A percentile compares a stretch with the other conserved stretches of the same genome.
These are phyloP conservation scores for Drosophila algonquin DNA, from an alignment of 2,888 invertebrate genomes.

Conservation along the genomic window DNA sequence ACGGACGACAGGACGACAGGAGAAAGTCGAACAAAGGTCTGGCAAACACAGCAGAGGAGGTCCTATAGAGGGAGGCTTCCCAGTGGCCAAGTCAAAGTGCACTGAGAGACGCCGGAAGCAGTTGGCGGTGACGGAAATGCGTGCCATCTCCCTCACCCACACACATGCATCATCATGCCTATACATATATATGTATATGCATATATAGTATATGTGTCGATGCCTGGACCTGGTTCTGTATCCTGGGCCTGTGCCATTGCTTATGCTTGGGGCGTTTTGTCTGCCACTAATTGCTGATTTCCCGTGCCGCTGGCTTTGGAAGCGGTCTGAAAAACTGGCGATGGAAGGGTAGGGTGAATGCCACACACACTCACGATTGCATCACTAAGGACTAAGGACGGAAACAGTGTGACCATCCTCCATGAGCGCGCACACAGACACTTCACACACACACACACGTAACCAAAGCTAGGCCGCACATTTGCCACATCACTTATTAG, in stretches of 20 bases:
- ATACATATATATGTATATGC: conserved; percentile 2
- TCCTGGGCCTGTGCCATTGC: conserved; percentile 11
- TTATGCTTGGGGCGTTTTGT: conserved; percentile 39
- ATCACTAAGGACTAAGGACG: background rate
- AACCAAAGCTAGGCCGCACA: conserved; percentile 62
- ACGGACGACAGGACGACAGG: conserved; percentile 43
- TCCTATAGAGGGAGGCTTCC: background rate
- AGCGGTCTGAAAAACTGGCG: conserved; percentile 40
- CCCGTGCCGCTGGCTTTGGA: conserved; percentile 48
- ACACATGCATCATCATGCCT: conserved; percentile 1
- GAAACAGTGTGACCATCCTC: background rate
- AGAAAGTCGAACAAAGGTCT: conserved; percentile 50
- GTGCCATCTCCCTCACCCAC: conserved; percentile 49
- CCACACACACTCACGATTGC: conserved; percentile 8
- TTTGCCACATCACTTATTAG: conserved; percentile 79
- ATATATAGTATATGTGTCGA: background rate
- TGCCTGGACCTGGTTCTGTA: background rate
- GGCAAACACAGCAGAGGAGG: conserved; percentile 46
- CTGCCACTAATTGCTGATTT: conserved; percentile 78
- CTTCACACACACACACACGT: conserved; percentile 10
- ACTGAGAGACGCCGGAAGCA: conserved; percentile 64
- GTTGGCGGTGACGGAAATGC: conserved; percentile 75
- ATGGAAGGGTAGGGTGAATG: conserved; percentile 37
- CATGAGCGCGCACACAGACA: background rate
- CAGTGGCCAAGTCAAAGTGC: conserved; percentile 70